Evolutionary conservation across 1,140 invertebrate genomes (phyloP).

Genomic region (Ridgeia piscesae): DNA sequence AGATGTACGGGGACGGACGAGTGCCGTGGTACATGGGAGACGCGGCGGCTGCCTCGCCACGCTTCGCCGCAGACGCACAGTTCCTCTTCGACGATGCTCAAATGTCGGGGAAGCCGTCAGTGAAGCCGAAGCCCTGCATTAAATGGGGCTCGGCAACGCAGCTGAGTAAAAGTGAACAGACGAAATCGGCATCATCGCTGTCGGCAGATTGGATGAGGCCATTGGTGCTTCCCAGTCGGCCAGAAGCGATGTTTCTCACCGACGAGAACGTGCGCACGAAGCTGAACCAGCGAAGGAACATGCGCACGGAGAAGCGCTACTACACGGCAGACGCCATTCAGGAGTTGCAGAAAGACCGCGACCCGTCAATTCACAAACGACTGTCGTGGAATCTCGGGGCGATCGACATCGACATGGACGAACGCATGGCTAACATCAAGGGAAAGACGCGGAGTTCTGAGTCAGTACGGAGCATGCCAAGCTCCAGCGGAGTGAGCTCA

Average conservation of each 20-base stretch:
- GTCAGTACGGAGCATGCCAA: slow-evolving; percentile 56
- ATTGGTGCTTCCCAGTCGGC: neutral
- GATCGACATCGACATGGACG: slow-evolving; percentile 43
- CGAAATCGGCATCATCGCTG: neutral
- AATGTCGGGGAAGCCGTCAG: neutral
- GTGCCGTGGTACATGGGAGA: neutral
- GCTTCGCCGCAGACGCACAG: neutral
- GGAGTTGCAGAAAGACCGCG: slow-evolving; percentile 65
- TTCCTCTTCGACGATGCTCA: neutral
- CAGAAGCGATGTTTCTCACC: neutral
- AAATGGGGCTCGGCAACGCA: neutral
- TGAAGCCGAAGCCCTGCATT: neutral
- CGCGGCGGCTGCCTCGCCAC: neutral
- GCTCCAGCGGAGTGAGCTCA: slow-evolving; percentile 64
- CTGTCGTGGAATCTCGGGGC: slow-evolving; percentile 68
- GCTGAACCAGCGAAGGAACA: slow-evolving; percentile 57
- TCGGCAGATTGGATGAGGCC: neutral
- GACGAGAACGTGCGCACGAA: slow-evolving; percentile 15
- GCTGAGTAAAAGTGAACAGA: slow-evolving; percentile 1
- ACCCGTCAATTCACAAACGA: slow-evolving; percentile 68
- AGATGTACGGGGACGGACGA: neutral
- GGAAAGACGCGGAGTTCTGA: slow-evolving; percentile 54
- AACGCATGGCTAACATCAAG: slow-evolving; percentile 36
- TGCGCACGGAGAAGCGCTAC: slow-evolving; percentile 64
- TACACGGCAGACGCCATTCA: slow-evolving; percentile 71